These are phyloP conservation scores for Nerophis ophidion DNA, from an alignment of 2,113 vertebrate species.

Conservation along the genomic window DNA sequence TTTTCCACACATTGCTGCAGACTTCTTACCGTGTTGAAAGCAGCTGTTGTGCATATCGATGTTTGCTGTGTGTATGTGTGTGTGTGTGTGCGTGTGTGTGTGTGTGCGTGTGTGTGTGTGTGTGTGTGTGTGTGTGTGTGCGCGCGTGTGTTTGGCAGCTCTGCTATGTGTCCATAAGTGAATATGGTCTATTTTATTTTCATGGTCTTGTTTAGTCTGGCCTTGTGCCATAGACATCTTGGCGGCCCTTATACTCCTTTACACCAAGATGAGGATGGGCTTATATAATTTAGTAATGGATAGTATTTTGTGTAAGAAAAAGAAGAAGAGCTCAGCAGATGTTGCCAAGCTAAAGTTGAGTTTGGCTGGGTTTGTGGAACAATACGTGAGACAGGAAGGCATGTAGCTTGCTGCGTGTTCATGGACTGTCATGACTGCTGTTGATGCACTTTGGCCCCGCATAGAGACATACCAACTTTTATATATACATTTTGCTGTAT, in stretches of 20 bases:
- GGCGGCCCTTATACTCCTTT: slow-evolving; percentile 40
- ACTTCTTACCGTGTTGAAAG: slow-evolving; percentile 1
- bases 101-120: too few relatives aligned
- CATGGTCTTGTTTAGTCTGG: slow-evolving; percentile 41
- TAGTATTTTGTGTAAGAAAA: slow-evolving; percentile 5
- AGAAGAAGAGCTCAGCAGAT: slow-evolving; percentile 32
- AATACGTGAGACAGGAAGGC: slow-evolving; percentile 44
- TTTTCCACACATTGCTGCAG: slow-evolving; percentile 1
- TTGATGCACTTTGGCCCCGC: slow-evolving; percentile 7
- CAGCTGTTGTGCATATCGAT: slow-evolving; percentile 21
- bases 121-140: too few relatives aligned
- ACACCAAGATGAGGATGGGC: slow-evolving; percentile 8
- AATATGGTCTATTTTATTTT: slow-evolving; percentile 37
- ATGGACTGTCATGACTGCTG: slow-evolving; percentile 18
- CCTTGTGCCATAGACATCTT: slow-evolving; percentile 35
- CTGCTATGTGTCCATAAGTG: slow-evolving; percentile 34
- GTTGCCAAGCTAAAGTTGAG: slow-evolving; percentile 66
- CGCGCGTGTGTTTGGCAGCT: slow-evolving; percentile 8
- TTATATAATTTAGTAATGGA: not conserved
- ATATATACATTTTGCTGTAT: too few relatives aligned
- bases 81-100: too few relatives aligned
- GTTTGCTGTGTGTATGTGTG: not conserved
- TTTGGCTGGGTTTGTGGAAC: slow-evolving; percentile 55
- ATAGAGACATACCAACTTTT: not conserved
- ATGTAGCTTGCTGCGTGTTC: slow-evolving; percentile 35